Conservation (phyloP, 2,888 invertebrate genomes). For the Patella pellucida region DNA sequence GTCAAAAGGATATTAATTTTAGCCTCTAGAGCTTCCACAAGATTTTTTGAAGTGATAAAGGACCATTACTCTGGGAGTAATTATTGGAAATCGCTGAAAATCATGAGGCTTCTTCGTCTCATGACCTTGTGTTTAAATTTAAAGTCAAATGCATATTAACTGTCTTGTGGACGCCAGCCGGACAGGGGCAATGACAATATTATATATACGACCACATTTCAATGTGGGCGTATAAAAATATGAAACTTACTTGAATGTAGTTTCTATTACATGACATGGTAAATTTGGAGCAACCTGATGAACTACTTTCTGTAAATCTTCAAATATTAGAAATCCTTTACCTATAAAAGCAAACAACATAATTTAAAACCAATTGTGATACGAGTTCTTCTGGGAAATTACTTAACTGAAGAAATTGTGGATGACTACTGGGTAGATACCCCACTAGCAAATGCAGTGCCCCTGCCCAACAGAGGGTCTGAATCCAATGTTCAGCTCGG, state of each 20-base stretch:
- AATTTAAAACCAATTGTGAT: too few relatives aligned
- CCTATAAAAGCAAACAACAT: constrained; percentile 42
- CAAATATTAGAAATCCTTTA: constrained; percentile 63
- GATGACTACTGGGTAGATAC: too few relatives aligned
- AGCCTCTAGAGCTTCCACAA: too few relatives aligned
- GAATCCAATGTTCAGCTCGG: too few relatives aligned
- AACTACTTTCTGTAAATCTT: constrained; percentile 62
- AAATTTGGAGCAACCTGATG: constrained; percentile 62
- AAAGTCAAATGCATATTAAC: neutral
- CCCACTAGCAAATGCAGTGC: too few relatives aligned
- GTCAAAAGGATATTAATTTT: too few relatives aligned
- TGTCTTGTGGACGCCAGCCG: neutral
- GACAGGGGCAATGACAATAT: neutral
- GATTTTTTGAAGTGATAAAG: too few relatives aligned
- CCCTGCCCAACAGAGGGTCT: too few relatives aligned
- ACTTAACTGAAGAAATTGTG: too few relatives aligned
- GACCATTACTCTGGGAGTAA: too few relatives aligned
- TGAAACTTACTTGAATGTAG: constrained; percentile 58
- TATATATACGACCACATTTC: neutral
- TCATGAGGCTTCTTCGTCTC: neutral
- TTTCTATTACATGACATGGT: constrained; percentile 49
- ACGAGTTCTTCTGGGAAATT: too few relatives aligned
- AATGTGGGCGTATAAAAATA: neutral
- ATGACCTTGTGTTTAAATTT: neutral
- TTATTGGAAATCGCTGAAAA: neutral